Evolutionary conservation across 2,113 vertebrate species (phyloP), one percentile per base, ranked within the genome.

Genomic region (Polyodon spathula): DNA sequence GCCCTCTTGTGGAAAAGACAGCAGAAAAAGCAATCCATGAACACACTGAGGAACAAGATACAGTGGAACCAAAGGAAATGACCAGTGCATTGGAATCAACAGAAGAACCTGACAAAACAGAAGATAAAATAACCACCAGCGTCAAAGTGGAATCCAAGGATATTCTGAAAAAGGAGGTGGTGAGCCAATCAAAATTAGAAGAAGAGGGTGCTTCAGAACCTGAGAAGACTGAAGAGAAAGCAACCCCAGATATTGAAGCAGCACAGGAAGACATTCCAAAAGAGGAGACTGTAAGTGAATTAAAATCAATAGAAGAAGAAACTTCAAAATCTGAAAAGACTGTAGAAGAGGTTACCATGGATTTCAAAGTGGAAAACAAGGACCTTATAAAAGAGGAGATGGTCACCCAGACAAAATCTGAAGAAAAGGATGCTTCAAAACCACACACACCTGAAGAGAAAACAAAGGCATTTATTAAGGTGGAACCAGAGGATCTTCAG

Each of bases 31-130:
- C 27, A 27, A 27, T 27, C 27, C 27, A 27, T 3, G 3, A 27
- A 27, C 27, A 46, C 12, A 17, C n/a, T 15, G 52, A 54, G n/a
- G 46, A 59, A 39, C 37, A 54, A 8, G 48, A 37, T 4, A 50
- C 56, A 54, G 62, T 60, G 44, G 54, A 64, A 59, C 40, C 16
- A 52, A 65, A 59, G 41, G 52, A 65, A 17, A 37, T 6, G 50
- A 62, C 46, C 43, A 61, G 5, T 3, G 1, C 12, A 54, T 54
- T 50, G 60, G 38, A 64, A 59, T 51, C 42, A 5, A 44, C 27
- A 14, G 54, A 42, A 9, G 8, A 53, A 14, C 51, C 41, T 41
- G 51, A 16, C 27, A 54, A 63, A 48, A 58, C 27, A 11, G 43
- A 27, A n/a, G 56, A 68, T 43, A 62, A 70, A 65, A n/a, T n/a